phyloP scores from a whole-genome alignment of 2,113 vertebrate genomes.

The Neodontobutis hainanensis region DNA sequence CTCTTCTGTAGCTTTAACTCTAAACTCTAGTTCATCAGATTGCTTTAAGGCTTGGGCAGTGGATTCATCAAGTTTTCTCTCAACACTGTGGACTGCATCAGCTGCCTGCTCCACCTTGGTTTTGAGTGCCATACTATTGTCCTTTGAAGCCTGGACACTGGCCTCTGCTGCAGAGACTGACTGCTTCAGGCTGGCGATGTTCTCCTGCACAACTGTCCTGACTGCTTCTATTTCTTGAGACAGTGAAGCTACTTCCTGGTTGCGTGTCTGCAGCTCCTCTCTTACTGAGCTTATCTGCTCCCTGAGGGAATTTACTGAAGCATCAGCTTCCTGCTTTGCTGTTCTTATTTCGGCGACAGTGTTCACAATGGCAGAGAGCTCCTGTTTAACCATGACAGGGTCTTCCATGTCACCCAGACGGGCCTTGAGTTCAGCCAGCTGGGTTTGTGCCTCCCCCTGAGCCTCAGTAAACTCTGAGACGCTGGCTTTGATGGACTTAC shows the following conservation, averaged over 20 bases:
- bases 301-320: slow-evolving; percentile 77
- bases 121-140: slow-evolving; percentile 73
- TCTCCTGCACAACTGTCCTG: slow-evolving; percentile 80
- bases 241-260: slow-evolving; percentile 86
- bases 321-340: slow-evolving; percentile 73
- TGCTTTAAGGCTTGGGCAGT: slow-evolving; percentile 67
- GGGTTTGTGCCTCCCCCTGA: slow-evolving; percentile 86
- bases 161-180: slow-evolving; percentile 77
- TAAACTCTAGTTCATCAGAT: slow-evolving; percentile 76
- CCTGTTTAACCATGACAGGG: slow-evolving; percentile 70
- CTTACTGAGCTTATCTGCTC: slow-evolving; percentile 84
- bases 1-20: slow-evolving; percentile 80
- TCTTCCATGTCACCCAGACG: slow-evolving; percentile 81
- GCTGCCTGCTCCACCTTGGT: slow-evolving; percentile 72
- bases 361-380: slow-evolving; percentile 80
- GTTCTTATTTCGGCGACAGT: slow-evolving; percentile 79
- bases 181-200: slow-evolving; percentile 79
- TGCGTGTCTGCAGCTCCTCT: slow-evolving; percentile 88
- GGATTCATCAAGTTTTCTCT: slow-evolving; percentile 53
- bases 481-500: slow-evolving; percentile 89
- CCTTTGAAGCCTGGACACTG: slow-evolving; percentile 68
- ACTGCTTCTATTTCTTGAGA: slow-evolving; percentile 85
- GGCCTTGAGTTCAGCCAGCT: slow-evolving; percentile 84
- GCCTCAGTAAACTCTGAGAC: slow-evolving; percentile 87
- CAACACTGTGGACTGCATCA: slow-evolving; percentile 50